These are phyloP conservation scores for Nebria salina DNA, from an alignment of 2,888 invertebrate genomes.

Conservation along the genomic window DNA sequence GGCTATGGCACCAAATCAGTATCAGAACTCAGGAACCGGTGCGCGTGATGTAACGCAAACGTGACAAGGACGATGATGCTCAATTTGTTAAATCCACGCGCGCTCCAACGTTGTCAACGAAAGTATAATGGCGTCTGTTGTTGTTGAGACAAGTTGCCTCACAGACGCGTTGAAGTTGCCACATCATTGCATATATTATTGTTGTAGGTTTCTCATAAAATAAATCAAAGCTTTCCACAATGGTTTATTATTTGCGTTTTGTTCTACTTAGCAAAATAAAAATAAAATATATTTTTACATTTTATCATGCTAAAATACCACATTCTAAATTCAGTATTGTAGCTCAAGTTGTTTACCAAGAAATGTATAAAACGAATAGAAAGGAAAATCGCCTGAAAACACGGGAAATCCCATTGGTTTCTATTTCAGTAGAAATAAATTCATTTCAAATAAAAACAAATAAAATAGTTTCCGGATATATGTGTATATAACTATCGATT, in stretches of 20 bases:
- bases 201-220: not conserved
- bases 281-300: too few relatives aligned
- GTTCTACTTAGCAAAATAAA: not conserved
- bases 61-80: slow-evolving; percentile 9
- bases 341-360: too few relatives aligned
- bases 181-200: not conserved
- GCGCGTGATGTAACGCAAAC: not conserved
- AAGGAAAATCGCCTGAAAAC: too few relatives aligned
- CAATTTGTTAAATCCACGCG: slow-evolving; percentile 22
- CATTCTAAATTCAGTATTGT: too few relatives aligned
- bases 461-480: too few relatives aligned
- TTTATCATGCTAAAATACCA: too few relatives aligned
- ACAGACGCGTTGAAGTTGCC: not conserved
- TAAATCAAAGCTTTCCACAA: not conserved
- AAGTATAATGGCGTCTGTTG: slow-evolving; percentile 4
- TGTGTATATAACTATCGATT: too few relatives aligned
- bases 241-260: not conserved
- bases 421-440: too few relatives aligned
- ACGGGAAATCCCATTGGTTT: too few relatives aligned
- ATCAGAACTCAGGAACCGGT: slow-evolving; percentile 18
- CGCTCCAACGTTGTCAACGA: not conserved
- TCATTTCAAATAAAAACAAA: too few relatives aligned
- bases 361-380: too few relatives aligned
- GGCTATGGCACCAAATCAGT: not conserved
- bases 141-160: not conserved